phyloP scores from a whole-genome alignment of 2,113 vertebrate species.

The Catharus minimus region DNA sequence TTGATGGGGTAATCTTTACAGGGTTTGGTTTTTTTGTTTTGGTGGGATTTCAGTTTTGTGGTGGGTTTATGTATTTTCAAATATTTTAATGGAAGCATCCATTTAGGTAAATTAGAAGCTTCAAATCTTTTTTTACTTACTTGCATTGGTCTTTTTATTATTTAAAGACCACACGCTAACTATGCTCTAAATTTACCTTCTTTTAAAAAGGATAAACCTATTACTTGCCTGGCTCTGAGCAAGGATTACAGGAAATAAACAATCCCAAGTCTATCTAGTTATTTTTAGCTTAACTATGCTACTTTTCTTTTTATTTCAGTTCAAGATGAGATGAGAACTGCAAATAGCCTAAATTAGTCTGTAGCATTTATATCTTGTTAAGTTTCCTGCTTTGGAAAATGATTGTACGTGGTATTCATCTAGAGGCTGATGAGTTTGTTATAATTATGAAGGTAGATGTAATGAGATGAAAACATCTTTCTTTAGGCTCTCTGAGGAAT shows the following conservation, averaged over 20 bases:
- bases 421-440: conserved; percentile 80
- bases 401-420: conserved; percentile 80
- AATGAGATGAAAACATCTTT: conserved; percentile 83
- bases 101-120: neutral
- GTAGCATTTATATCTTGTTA: conserved; percentile 81
- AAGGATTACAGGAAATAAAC: conserved; percentile 34
- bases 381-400: conserved; percentile 81
- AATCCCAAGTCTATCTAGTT: conserved; percentile 28
- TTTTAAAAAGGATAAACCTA: neutral
- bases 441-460: conserved; percentile 82
- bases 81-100: neutral
- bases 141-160: neutral
- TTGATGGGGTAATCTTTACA: neutral
- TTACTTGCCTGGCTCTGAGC: conserved; percentile 36
- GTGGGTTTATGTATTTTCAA: neutral
- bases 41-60: neutral
- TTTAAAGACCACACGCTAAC: neutral
- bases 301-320: conserved; percentile 54
- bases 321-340: conserved; percentile 73
- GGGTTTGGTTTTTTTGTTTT: neutral
- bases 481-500: conserved; percentile 69
- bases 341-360: conserved; percentile 80
- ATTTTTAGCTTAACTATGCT: conserved; percentile 60
- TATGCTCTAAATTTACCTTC: neutral
- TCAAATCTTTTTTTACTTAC: neutral